Percentiles rank a stretch among this genome's conserved stretches.
Evolutionary conservation across 1,140 invertebrate genomes (phyloP).

Genomic region (Drosophila obscura): DNA sequence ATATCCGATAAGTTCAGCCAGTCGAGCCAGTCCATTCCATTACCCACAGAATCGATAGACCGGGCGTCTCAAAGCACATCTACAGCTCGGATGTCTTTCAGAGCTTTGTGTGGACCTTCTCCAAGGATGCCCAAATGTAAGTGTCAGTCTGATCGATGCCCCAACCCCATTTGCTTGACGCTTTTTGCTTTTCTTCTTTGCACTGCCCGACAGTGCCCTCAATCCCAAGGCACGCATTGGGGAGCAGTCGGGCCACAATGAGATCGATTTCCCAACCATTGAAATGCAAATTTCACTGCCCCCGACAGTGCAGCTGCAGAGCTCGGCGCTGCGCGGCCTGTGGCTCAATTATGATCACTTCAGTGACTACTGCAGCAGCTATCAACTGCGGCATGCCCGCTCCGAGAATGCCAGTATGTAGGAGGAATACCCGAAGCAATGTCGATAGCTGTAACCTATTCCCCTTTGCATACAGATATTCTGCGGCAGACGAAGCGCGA

Average conservation of each 20-base stretch:
- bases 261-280: conserved; percentile 86
- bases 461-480: conserved; percentile 57
- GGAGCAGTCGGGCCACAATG: conserved; percentile 81
- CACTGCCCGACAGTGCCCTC: conserved; percentile 42
- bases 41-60: conserved; percentile 69
- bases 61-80: conserved; percentile 75
- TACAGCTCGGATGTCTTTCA: conserved; percentile 79
- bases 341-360: conserved; percentile 87
- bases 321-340: conserved; percentile 86
- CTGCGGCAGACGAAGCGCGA: conserved; percentile 76
- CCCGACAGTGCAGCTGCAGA: conserved; percentile 84
- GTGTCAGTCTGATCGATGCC: not conserved
- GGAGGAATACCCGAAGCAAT: too few relatives aligned
- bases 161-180: too few relatives aligned
- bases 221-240: conserved; percentile 76
- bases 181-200: too few relatives aligned
- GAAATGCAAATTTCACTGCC: conserved; percentile 86
- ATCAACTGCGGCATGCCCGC: conserved; percentile 67
- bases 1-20: not conserved
- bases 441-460: too few relatives aligned
- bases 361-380: conserved; percentile 84
- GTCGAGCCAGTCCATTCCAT: too few relatives aligned
- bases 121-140: conserved; percentile 81
- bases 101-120: conserved; percentile 81
- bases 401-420: conserved; percentile 66